phyloP scores from a whole-genome alignment of 2,113 vertebrate genomes.

The Hippotragus niger region DNA sequence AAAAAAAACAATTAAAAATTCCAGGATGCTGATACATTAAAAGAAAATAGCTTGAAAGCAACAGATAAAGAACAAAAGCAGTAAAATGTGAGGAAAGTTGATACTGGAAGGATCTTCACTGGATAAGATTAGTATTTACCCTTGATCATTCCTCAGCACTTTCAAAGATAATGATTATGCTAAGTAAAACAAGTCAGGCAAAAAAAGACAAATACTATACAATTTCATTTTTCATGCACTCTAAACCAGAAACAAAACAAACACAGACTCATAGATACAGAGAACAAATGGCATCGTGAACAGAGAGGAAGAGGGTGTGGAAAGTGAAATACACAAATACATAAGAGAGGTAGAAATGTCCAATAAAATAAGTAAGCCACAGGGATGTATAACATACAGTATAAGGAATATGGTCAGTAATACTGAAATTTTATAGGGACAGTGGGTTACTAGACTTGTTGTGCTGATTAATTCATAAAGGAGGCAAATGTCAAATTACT shows the following conservation, averaged over 20 bases:
- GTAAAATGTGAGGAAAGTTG: neutral
- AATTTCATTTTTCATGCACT: neutral
- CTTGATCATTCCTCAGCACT: neutral
- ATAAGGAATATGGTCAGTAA: neutral
- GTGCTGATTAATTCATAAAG: neutral
- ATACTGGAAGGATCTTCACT: neutral
- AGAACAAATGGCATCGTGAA: neutral
- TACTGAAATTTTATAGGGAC: neutral
- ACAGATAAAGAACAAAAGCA: neutral
- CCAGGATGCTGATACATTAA: neutral
- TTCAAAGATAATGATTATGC: neutral
- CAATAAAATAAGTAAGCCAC: neutral
- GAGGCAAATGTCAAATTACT: neutral
- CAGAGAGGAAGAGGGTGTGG: neutral
- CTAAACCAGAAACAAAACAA: neutral
- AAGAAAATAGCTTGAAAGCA: neutral
- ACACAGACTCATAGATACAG: neutral
- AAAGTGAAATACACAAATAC: neutral
- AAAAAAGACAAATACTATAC: neutral
- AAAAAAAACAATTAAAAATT: neutral
- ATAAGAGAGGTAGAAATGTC: neutral
- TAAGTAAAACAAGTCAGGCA: neutral
- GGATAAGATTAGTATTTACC: neutral
- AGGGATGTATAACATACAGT: neutral
- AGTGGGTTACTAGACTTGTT: neutral